Base-by-base conservation (phyloP, 2,113 vertebrate species). In the Saccopteryx bilineata region DNA sequence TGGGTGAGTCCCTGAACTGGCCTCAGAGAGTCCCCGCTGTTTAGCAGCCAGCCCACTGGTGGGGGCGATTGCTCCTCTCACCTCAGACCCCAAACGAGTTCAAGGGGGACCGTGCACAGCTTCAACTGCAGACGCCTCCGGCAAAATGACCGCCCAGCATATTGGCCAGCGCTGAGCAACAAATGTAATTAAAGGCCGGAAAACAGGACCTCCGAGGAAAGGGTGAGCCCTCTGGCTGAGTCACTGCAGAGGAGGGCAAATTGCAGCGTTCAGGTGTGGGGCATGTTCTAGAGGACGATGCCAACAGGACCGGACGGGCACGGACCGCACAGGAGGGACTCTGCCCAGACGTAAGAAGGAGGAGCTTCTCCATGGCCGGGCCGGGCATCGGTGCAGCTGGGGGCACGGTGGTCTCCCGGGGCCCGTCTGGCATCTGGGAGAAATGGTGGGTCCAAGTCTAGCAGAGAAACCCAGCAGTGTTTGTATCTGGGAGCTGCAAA, bases 191-290 rank as follows among this genome's bases (percentile, higher is more conserved):
- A 97, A 98, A 96, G 91, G 52, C 95, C 63, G 86, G 95, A 94
- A 96, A 96, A 97, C 96, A 85, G 95, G 96, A 80, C 97, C 97
- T 94, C 63, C 56, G 97, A 97, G 97, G 85, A 91, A 96, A 97
- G 89, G 78, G 96, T 95, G 92, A 94, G 78, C 91, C 50, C 92
- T 96, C 90, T 88, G 65, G 71, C 85, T 97, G 97, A 98, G 95
- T 95, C 91, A 97, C 93, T 48, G 28, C 39, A 4, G 50, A 50
- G 7, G n/a, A 61, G 39, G 95, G 92, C 90, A 96, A 96, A 97
- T 95, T 93, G 93, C 91, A 92, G 80, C 54, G 95, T 63, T 61
- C 74, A 87, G 82, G 87, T 71, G 48, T 12, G 68, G 95, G 48
- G 93, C 85, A 96, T 94, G 96, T 95, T 39, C 39, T 39, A 39